A percentile compares a stretch with the other conserved stretches of the same genome.
Conservation (phyloP, 2,113 vertebrate species). For the Fregetta grallaria region DNA sequence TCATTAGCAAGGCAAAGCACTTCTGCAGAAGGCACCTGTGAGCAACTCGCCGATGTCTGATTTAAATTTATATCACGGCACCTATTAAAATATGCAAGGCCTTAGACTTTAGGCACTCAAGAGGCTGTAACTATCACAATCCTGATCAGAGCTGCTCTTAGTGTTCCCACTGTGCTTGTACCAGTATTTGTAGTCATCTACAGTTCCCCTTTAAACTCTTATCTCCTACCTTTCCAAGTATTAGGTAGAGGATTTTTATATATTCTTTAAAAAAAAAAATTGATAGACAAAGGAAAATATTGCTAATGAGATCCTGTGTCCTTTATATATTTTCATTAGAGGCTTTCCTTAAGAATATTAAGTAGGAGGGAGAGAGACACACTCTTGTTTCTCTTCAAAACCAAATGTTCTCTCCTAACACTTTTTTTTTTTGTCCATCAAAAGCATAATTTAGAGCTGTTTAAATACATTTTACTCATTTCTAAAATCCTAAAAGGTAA, state of each 20-base stretch:
- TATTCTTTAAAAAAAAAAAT: background rate
- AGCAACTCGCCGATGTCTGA: fast-evolving
- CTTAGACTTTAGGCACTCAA: background rate
- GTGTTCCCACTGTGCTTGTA: background rate
- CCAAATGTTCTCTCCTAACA: background rate
- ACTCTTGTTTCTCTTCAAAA: background rate
- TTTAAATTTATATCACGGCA: background rate
- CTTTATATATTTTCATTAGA: background rate
- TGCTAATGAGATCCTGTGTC: background rate
- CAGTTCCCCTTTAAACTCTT: background rate
- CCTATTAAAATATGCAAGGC: background rate
- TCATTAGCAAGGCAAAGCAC: background rate
- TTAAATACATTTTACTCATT: background rate
- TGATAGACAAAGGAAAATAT: background rate
- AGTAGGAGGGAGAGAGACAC: background rate
- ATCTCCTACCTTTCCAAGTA: background rate
- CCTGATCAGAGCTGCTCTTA: background rate
- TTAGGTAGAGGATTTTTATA: background rate
- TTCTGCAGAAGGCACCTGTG: background rate
- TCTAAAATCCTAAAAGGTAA: background rate
- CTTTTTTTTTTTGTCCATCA: background rate
- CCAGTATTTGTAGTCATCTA: background rate
- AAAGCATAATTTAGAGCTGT: background rate
- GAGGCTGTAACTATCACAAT: background rate
- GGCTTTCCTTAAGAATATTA: background rate